phyloP scores from a whole-genome alignment of 2,888 invertebrate species.

The Catocala nupta region DNA sequence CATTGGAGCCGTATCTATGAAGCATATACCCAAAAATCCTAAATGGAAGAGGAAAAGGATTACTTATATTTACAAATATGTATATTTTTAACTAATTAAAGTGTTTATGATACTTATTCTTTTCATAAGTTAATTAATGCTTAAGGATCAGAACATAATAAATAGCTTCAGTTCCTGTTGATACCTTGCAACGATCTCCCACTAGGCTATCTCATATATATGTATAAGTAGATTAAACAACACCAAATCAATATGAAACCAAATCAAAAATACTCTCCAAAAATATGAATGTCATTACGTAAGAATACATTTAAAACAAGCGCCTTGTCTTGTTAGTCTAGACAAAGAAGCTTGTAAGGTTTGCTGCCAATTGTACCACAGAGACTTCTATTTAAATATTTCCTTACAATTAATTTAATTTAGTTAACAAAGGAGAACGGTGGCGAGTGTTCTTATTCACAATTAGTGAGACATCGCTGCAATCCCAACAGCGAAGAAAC shows the following conservation, averaged over 20 bases:
- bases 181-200: too few species aligned
- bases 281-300: slow-evolving; percentile 43
- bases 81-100: too few species aligned
- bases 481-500: slow-evolving; percentile 65
- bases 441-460: slow-evolving; percentile 70
- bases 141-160: too few species aligned
- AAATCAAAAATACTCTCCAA: slow-evolving; percentile 35
- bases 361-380: slow-evolving; percentile 74
- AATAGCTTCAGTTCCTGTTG: too few species aligned
- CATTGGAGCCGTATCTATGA: too few species aligned
- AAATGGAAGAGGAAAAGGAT: too few species aligned
- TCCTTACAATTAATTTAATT: slow-evolving; percentile 84
- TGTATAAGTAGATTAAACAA: too few species aligned
- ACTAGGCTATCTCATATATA: too few species aligned
- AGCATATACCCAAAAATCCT: too few species aligned
- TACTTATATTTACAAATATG: too few species aligned
- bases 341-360: slow-evolving; percentile 74
- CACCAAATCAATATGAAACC: slow-evolving; percentile 11
- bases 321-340: slow-evolving; percentile 75
- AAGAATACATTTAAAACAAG: slow-evolving; percentile 60
- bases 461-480: slow-evolving; percentile 78
- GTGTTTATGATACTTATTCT: too few species aligned
- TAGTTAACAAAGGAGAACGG: slow-evolving; percentile 77
- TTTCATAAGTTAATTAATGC: too few species aligned
- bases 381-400: slow-evolving; percentile 81